A percentile compares a stretch with the other conserved stretches of the same genome.
Evolutionary conservation across 64 coral and sea anemone species (phyloP).

Genomic region (Dendronephthya gigantea): DNA sequence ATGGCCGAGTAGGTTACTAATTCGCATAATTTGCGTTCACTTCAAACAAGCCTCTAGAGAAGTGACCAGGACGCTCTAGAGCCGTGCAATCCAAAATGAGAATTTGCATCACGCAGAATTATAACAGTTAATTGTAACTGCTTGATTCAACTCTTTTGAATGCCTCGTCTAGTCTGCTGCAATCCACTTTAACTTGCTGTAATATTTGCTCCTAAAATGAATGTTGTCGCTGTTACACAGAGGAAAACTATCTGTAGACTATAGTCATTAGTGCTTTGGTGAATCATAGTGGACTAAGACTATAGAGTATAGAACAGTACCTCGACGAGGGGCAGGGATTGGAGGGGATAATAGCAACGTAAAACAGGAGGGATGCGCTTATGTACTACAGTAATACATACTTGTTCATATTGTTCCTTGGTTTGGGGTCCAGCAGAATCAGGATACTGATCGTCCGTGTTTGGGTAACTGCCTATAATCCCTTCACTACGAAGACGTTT

Average conservation of each 20-base stretch:
- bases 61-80: too few species aligned
- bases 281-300: too few species aligned
- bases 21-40: not conserved
- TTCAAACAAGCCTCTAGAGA: not conserved
- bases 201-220: constrained; percentile 33
- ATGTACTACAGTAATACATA: not conserved
- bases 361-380: not conserved
- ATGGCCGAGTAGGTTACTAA: too few species aligned
- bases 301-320: too few species aligned
- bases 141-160: constrained; percentile 44
- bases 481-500: constrained; percentile 26
- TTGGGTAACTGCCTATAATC: constrained; percentile 50
- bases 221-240: too few species aligned
- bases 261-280: too few species aligned
- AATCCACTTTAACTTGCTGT: constrained; percentile 44
- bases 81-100: too few species aligned
- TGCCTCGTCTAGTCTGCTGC: constrained; percentile 43
- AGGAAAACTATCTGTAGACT: too few species aligned
- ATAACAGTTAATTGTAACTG: not conserved
- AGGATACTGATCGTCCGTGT: constrained; percentile 59
- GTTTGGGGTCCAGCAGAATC: constrained; percentile 36
- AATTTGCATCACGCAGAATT: too few species aligned
- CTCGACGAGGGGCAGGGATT: too few species aligned
- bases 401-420: constrained; percentile 54
- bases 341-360: not conserved